A percentile compares a stretch with the other conserved stretches of the same genome.
Evolutionary conservation across 2,888 invertebrate genomes (phyloP).

Genomic region (Smittia sp.): DNA sequence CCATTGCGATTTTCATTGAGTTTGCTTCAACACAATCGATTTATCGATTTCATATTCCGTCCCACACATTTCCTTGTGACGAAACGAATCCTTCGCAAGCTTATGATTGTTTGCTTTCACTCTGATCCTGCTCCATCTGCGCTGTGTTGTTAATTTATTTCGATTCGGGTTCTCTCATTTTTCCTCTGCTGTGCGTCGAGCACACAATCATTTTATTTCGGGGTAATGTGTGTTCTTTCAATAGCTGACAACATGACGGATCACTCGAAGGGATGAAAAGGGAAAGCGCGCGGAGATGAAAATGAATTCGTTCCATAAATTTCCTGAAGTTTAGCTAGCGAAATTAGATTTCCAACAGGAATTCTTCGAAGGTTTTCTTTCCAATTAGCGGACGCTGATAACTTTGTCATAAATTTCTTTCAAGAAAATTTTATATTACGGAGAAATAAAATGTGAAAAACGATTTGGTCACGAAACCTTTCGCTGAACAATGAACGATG

Average conservation of each 20-base stretch:
- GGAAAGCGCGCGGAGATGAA: conserved; percentile 6
- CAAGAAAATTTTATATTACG: neutral
- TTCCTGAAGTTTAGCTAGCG: neutral
- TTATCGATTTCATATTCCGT: neutral
- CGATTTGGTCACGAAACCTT: conserved; percentile 4
- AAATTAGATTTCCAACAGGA: too few species aligned
- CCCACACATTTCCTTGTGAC: neutral
- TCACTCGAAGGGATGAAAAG: neutral
- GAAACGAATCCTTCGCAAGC: neutral
- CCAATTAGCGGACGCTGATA: neutral
- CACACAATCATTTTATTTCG: neutral
- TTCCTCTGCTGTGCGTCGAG: neutral
- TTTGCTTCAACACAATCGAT: too few species aligned
- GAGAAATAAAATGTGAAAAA: conserved; percentile 12
- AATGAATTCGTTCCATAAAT: neutral
- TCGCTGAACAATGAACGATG: neutral
- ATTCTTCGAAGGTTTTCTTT: neutral
- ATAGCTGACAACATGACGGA: conserved; percentile 33
- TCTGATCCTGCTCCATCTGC: conserved; percentile 8
- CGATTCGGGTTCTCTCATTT: neutral
- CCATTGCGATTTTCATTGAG: too few species aligned
- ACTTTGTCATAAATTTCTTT: neutral
- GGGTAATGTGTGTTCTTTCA: conserved; percentile 10
- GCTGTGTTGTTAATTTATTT: conserved; percentile 24
- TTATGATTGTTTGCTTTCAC: conserved; percentile 2